Base-by-base conservation (phyloP, 23 tunicate genomes). In the Phallusia fumigata region DNA sequence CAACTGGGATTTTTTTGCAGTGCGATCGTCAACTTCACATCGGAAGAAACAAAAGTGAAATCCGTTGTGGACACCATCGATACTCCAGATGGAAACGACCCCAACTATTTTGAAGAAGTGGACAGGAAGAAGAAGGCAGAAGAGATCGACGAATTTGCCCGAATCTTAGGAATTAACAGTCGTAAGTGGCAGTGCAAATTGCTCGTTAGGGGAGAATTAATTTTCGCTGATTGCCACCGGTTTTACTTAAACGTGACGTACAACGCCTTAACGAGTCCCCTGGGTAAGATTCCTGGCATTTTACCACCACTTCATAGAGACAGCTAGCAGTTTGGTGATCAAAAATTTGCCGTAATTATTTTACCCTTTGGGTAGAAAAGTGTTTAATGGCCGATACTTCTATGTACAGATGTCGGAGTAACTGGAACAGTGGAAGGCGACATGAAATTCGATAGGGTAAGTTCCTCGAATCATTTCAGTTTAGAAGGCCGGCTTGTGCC, bases 41-140 rank as follows among this genome's bases (percentile, higher is more conserved):
- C 69, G 28, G 69, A 13, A 58, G 69, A 58, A 16, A 74, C 22
- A 31, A 6, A 74, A 18, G 77, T 32, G 40, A 74, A 74, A 30
- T 44, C 69, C 0, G 72, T 2, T 13, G 33, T 74, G 50, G 44
- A 12, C 22, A 3, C 50, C 16, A n/a, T 10, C 31, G 32, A 77
- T 30, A 82, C 85, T 19, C 64, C 65, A 10, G 81, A 13, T 10
- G 85, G 86, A 16, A 85, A 75, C 19, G 91, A 87, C 52, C 82
- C 82, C 6, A 53, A 73, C 40, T 84, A 89, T 35, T 77, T 74
- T 31, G 94, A 84, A 84, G 94, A 89, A 74, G 53, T 80, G 22
- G 89, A 76, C 49, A 52, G 82, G 22, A 84, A 52, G 47, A 47
- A 40, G 49, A 24, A 72, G 32, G 79, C 79, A 77, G 18, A 53